Conservation (phyloP, 2,797 vertebrate species). For the Thaleichthys pacificus region DNA sequence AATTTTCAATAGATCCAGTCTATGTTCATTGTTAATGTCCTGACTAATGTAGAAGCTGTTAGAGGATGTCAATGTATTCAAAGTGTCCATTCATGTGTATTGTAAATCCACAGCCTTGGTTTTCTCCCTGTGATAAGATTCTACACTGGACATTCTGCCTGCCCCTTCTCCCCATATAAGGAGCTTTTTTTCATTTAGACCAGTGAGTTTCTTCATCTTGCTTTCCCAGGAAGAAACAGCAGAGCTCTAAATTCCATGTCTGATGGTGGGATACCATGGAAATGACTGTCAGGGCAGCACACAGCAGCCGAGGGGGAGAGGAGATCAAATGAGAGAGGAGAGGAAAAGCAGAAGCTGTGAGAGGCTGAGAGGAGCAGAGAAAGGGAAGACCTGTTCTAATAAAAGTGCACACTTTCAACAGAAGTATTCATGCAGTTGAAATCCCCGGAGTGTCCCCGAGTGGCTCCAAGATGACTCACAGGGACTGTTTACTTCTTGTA, state of each 20-base stretch:
- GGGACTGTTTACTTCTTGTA: too few species aligned
- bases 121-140: not conserved
- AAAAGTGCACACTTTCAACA: not conserved
- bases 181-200: not conserved
- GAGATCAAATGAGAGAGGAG: not conserved
- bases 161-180: not conserved
- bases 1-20: too few species aligned
- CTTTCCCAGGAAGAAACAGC: not conserved
- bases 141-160: not conserved
- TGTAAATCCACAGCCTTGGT: not conserved
- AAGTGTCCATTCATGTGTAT: not conserved
- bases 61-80: too few species aligned
- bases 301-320: not conserved
- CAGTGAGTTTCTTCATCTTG: not conserved
- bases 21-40: too few species aligned
- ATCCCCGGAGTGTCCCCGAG: not conserved
- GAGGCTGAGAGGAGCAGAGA: not conserved
- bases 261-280: not conserved
- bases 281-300: not conserved
- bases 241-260: not conserved
- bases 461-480: too few species aligned
- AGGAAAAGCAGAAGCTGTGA: not conserved
- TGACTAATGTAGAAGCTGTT: too few species aligned
- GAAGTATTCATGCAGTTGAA: not conserved
- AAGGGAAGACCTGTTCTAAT: not conserved